A percentile compares a stretch with the other conserved stretches of the same genome.
Evolutionary conservation across 2,113 vertebrate species (phyloP).

Genomic region (Echinops telfairi): DNA sequence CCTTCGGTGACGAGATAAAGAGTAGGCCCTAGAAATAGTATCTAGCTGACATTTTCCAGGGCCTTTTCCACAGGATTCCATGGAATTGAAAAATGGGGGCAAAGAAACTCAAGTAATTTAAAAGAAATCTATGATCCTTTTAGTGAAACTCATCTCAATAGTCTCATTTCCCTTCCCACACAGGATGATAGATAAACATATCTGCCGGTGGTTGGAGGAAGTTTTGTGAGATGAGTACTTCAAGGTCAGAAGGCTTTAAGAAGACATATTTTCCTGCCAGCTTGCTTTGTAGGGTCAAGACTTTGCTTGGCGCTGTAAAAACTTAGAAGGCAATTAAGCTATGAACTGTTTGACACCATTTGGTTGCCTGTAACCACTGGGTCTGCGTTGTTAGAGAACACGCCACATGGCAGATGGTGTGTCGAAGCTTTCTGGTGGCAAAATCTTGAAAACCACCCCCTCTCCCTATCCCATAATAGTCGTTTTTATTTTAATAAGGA

Average conservation of each 20-base stretch:
- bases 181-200: conserved; percentile 74
- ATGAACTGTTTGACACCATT: conserved; percentile 74
- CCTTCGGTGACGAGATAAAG: neutral
- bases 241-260: conserved; percentile 80
- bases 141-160: conserved; percentile 51
- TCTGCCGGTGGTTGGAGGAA: conserved; percentile 79
- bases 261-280: conserved; percentile 81
- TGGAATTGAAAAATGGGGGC: neutral
- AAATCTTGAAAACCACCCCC: neutral
- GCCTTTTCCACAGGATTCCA: neutral
- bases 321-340: conserved; percentile 85
- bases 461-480: neutral
- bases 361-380: conserved; percentile 64
- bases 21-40: neutral
- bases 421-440: neutral
- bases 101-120: neutral
- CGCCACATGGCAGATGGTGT: neutral
- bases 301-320: conserved; percentile 77
- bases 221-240: conserved; percentile 77
- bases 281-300: conserved; percentile 78
- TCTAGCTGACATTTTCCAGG: neutral
- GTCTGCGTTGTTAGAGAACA: conserved; percentile 56
- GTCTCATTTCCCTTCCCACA: conserved; percentile 71
- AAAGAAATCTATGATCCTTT: conserved; percentile 43
- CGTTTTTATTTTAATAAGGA: conserved; percentile 50